phyloP scores from a whole-genome alignment of 2,888 invertebrate species.

The Allacma fusca region DNA sequence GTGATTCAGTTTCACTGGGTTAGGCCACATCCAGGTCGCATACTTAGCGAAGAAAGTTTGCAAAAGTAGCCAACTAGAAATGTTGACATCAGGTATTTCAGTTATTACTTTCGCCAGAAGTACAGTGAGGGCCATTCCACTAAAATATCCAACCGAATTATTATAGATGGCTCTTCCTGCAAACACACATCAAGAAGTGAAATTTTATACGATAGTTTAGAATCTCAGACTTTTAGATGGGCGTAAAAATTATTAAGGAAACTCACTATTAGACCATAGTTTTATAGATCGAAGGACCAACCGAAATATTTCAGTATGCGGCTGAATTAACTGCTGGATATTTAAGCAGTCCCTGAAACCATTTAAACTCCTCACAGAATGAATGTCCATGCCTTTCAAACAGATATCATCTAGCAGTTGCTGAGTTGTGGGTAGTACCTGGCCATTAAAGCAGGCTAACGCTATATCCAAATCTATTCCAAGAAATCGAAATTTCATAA shows the following conservation, averaged over 20 bases:
- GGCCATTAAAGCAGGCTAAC: background rate
- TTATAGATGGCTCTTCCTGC: slow-evolving; percentile 33
- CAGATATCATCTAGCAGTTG: slow-evolving; percentile 13
- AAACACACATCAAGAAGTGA: background rate
- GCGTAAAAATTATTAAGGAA: background rate
- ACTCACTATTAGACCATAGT: slow-evolving; percentile 30
- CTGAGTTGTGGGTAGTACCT: background rate
- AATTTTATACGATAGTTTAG: too few species aligned
- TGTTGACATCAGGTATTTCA: background rate
- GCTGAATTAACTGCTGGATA: background rate
- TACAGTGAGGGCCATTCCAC: slow-evolving; percentile 25
- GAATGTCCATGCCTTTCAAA: slow-evolving; percentile 22
- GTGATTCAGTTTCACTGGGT: background rate
- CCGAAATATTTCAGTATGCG: background rate
- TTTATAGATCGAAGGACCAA: slow-evolving; percentile 10
- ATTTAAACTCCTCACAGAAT: slow-evolving; percentile 28
- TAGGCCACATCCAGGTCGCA: slow-evolving; percentile 19
- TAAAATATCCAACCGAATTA: slow-evolving; percentile 31
- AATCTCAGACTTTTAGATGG: background rate
- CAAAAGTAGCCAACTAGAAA: background rate
- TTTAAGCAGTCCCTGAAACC: slow-evolving; percentile 9
- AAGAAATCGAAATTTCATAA: slow-evolving; percentile 7
- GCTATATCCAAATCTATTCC: slow-evolving; percentile 17
- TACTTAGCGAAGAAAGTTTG: slow-evolving; percentile 21
- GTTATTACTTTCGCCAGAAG: background rate